These are phyloP conservation scores for Hyla sarda DNA, from an alignment of 2,113 vertebrate genomes.

Conservation along the genomic window DNA sequence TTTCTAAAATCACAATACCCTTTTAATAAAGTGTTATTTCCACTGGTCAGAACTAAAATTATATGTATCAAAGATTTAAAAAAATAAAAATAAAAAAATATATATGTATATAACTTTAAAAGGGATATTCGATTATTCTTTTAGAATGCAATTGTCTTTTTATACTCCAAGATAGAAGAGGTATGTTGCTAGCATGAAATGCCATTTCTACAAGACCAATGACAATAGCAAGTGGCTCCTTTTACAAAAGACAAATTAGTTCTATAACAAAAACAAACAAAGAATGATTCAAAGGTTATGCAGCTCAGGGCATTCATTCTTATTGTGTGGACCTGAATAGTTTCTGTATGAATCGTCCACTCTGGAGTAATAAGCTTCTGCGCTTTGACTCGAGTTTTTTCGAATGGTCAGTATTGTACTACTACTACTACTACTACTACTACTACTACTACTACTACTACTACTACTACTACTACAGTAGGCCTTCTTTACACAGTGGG, in stretches of 20 bases:
- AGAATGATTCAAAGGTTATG: neutral
- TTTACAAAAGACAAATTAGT: neutral
- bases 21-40: too few species aligned
- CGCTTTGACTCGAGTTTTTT: neutral
- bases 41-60: too few species aligned
- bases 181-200: neutral
- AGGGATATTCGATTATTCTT: neutral
- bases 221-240: neutral
- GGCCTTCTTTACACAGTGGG: too few species aligned
- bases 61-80: too few species aligned
- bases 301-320: neutral
- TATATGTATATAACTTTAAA: too few species aligned
- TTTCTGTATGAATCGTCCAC: neutral
- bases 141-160: neutral
- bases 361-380: neutral
- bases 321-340: neutral
- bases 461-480: neutral
- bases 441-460: neutral
- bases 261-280: neutral
- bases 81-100: too few species aligned
- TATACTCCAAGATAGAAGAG: neutral
- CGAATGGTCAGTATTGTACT: neutral
- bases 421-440: neutral
- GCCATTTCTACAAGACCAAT: neutral
- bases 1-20: too few species aligned